Conservation (phyloP, 2,113 vertebrate genomes). For the Aegithalos caudatus region DNA sequence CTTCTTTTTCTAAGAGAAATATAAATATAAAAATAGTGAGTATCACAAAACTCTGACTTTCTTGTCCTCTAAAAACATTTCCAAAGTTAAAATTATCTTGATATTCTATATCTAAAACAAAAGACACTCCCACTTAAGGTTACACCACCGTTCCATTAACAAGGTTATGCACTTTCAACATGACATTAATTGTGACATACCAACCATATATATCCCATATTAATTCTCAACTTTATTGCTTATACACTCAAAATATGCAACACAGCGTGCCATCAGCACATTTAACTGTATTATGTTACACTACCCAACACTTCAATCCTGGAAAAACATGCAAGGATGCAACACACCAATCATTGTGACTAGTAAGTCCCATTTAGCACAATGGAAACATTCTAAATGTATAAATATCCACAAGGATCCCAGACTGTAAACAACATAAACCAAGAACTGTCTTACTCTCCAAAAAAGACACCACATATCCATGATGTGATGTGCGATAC, state of each 20-base stretch:
- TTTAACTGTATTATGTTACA: neutral
- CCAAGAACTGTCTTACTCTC: neutral
- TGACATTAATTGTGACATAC: neutral
- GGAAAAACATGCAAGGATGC: slow-evolving; percentile 39
- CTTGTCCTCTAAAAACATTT: neutral
- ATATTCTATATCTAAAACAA: neutral
- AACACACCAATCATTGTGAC: neutral
- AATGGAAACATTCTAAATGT: neutral
- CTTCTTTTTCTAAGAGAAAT: slow-evolving; percentile 78
- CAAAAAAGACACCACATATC: neutral
- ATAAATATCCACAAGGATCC: neutral
- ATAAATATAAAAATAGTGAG: slow-evolving; percentile 5
- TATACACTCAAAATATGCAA: neutral
- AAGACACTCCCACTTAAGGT: neutral
- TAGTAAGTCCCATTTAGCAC: neutral
- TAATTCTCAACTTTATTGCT: neutral
- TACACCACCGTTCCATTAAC: neutral
- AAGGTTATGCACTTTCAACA: neutral
- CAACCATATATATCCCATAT: neutral
- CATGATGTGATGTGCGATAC: neutral
- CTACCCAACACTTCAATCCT: neutral
- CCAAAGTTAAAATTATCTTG: neutral
- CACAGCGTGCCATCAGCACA: neutral
- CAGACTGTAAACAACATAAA: slow-evolving; percentile 8
- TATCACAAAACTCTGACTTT: neutral